These are phyloP conservation scores for Ceyx cyanopectus DNA, from an alignment of 2,113 vertebrate genomes.

Conservation along the genomic window DNA sequence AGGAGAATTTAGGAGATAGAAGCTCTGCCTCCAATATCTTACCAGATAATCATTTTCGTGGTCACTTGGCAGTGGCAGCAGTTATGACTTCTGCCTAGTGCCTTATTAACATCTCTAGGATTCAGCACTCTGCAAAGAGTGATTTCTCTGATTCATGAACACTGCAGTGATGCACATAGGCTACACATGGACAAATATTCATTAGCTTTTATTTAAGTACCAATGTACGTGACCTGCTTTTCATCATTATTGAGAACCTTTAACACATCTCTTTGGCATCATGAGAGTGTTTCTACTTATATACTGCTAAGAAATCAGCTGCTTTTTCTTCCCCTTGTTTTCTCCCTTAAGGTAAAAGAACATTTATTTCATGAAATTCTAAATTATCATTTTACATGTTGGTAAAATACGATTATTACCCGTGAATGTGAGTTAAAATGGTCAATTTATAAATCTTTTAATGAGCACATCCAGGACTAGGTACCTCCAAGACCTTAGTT, in stretches of 20 bases:
- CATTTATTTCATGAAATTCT: background rate
- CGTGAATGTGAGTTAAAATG: background rate
- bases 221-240: background rate
- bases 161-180: background rate
- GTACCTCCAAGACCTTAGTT: background rate
- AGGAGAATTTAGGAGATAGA: background rate
- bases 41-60: constrained; percentile 2
- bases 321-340: background rate
- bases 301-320: background rate
- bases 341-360: background rate
- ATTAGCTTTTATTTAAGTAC: background rate
- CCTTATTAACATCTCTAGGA: background rate
- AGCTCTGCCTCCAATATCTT: constrained; percentile 3
- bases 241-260: background rate
- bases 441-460: background rate
- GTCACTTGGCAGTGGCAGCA: background rate
- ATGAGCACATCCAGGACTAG: background rate
- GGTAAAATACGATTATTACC: background rate
- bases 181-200: background rate
- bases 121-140: background rate
- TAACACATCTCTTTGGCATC: background rate
- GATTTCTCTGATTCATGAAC: background rate
- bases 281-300: background rate
- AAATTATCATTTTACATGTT: background rate
- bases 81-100: background rate